A percentile compares a stretch with the other conserved stretches of the same genome.
Conservation (phyloP, 1,140 invertebrate genomes). For the Bombus difficillimus region DNA sequence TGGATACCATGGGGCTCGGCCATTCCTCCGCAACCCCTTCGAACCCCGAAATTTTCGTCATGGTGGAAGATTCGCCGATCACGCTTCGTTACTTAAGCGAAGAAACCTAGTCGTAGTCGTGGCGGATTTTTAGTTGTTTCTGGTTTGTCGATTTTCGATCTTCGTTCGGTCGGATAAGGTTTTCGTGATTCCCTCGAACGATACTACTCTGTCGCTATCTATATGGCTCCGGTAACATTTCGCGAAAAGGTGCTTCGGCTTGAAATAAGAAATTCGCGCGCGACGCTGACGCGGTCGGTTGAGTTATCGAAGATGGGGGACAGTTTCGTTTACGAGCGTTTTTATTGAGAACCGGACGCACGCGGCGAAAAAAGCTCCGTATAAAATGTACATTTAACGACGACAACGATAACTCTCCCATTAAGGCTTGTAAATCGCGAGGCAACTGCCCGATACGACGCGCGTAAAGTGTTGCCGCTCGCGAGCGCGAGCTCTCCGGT, state of each 20-base stretch:
- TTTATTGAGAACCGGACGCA: slow-evolving; percentile 34
- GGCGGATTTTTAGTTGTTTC: background rate
- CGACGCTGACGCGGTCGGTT: background rate
- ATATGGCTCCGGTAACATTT: background rate
- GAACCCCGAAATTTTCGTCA: slow-evolving; percentile 58
- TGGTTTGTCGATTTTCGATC: background rate
- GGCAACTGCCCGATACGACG: slow-evolving; percentile 29
- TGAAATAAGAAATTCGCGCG: slow-evolving; percentile 33
- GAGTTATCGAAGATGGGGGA: background rate
- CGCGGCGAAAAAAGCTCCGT: slow-evolving; percentile 6
- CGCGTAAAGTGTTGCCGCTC: slow-evolving; percentile 32
- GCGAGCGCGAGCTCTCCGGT: background rate
- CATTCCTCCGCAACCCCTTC: slow-evolving; percentile 62
- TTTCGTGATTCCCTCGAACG: background rate
- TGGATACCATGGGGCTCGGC: slow-evolving; percentile 31
- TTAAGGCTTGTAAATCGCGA: slow-evolving; percentile 53
- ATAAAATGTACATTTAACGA: slow-evolving; percentile 50
- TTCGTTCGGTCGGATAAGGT: background rate
- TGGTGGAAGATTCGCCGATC: slow-evolving; percentile 36
- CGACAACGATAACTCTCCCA: slow-evolving; percentile 52
- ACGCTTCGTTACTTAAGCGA: background rate
- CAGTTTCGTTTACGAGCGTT: slow-evolving; percentile 35
- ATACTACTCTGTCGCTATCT: slow-evolving; percentile 2
- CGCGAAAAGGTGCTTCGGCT: background rate
- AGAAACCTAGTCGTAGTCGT: background rate